Evolutionary conservation across 2,888 invertebrate species (phyloP), one percentile per base, ranked within the genome.

Genomic region (Acrobasis consociella): DNA sequence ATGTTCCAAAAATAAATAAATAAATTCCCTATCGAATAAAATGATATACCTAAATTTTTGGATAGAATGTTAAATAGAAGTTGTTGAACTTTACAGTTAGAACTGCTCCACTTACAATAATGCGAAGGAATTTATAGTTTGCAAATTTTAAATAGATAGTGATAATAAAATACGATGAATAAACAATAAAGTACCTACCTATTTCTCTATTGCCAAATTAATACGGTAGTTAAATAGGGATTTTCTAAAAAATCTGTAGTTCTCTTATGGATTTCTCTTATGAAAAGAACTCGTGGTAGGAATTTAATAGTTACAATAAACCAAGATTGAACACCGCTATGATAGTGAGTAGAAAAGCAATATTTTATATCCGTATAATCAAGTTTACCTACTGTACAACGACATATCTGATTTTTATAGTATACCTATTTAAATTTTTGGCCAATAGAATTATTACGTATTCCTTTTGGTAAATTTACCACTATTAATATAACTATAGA

Each of bases 401-500:
- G 84, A 91, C 91, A 91, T 90, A 91, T 91, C 91, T 82, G 84
- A 83, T 87, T 89, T 86, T 87, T 84, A 85, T 82, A 86, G 72
- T 80, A 75, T 82, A 82, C 82, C 80, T 84, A 81, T 82, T 81
- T 76, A 80, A 82, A 78, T 71, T 67, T 75, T 78, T 80, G 73
- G 76, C 74, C 76, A 76, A 72, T 73, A 73, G 74, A 76, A 69
- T 31, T 69, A 70, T 66, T 22, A 22, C 22, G 1, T 78, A 77
- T 79, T 81, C 73, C 74, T 80, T 83, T 82, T 86, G 74, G 76
- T 78, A 76, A 73, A 65, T 77, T 75, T 80, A 77, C 76, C 76
- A 66, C 65, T 74, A 69, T 69, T 72, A 75, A 66, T 75, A 69
- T 74, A 74, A 70, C 70, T 76, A 73, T 68, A 69, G 68, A 70